Evolutionary conservation across 2,888 invertebrate species (phyloP).

Genomic region (Lycophotia porphyrea): DNA sequence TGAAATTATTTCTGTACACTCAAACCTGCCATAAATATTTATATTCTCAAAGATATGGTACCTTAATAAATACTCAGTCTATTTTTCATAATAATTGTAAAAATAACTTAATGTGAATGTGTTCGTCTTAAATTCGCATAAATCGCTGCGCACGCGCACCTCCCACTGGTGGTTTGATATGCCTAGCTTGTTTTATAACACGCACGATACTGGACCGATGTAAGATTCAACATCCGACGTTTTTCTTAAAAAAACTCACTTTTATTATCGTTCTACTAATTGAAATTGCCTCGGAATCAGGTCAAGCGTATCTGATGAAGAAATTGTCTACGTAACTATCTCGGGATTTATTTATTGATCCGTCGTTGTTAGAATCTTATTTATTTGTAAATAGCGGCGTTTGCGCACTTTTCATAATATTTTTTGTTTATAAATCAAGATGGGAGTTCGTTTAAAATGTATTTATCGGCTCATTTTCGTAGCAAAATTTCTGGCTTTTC

Average conservation of each 20-base stretch:
- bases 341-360: slow-evolving; percentile 51
- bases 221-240: slow-evolving; percentile 57
- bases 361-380: slow-evolving; percentile 52
- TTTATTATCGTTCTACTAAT: slow-evolving; percentile 60
- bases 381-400: slow-evolving; percentile 35
- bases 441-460: slow-evolving; percentile 19
- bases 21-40: slow-evolving; percentile 39
- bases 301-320: slow-evolving; percentile 52
- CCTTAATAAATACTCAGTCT: slow-evolving; percentile 28
- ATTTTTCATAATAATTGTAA: slow-evolving; percentile 53
- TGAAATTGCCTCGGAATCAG: slow-evolving; percentile 51
- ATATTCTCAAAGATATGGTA: slow-evolving; percentile 16
- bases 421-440: slow-evolving; percentile 28
- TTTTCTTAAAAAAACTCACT: slow-evolving; percentile 55
- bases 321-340: slow-evolving; percentile 43
- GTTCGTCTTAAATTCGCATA: slow-evolving; percentile 54
- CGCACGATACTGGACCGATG: slow-evolving; percentile 43
- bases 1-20: slow-evolving; percentile 38
- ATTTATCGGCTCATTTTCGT: slow-evolving; percentile 40
- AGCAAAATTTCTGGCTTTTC: slow-evolving; percentile 28
- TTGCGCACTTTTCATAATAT: slow-evolving; percentile 40
- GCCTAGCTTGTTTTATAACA: slow-evolving; percentile 54
- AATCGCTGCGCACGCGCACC: slow-evolving; percentile 47
- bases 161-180: slow-evolving; percentile 61
- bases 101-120: slow-evolving; percentile 53